phyloP scores from a whole-genome alignment of 2,797 vertebrate species.

The Enteromius anoplus region DNA sequence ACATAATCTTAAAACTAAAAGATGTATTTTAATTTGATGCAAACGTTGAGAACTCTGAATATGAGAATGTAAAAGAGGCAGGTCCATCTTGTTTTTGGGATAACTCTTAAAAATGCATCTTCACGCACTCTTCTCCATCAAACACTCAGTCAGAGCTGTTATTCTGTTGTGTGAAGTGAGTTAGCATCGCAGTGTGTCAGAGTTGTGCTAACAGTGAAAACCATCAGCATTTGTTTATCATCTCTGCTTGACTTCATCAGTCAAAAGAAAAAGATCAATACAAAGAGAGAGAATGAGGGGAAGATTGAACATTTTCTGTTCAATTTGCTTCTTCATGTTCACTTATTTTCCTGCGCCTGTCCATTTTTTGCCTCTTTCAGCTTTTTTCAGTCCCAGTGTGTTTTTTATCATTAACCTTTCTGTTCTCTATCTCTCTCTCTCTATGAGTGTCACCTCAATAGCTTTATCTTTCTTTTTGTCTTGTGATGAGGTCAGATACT shows the following conservation, averaged over 20 bases:
- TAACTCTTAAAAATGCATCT: background rate
- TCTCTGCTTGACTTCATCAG: conserved; percentile 51
- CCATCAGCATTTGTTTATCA: conserved; percentile 49
- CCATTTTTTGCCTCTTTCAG: conserved; percentile 29
- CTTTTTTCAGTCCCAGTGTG: conserved; percentile 7
- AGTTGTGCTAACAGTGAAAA: conserved; percentile 39
- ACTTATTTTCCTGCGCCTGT: conserved; percentile 31
- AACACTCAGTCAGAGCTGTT: conserved; percentile 7
- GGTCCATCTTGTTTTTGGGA: background rate
- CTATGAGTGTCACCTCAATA: background rate
- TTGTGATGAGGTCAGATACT: conserved; percentile 42
- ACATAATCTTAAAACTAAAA: background rate
- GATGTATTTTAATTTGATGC: background rate
- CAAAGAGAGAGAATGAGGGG: conserved; percentile 7
- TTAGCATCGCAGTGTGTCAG: conserved; percentile 54
- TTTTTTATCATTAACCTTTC: conserved; percentile 29
- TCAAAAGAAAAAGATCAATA: conserved; percentile 41
- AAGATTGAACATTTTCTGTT: conserved; percentile 37
- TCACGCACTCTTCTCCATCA: background rate
- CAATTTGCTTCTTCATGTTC: conserved; percentile 46
- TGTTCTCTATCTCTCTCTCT: conserved; percentile 19
- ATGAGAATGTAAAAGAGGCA: background rate
- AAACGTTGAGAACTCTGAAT: background rate
- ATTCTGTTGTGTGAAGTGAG: conserved; percentile 44
- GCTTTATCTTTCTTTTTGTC: conserved; percentile 47